Percentiles rank a stretch among this genome's conserved stretches.
Evolutionary conservation across 2,113 vertebrate genomes (phyloP).

Genomic region (Hyperoodon ampullatus): DNA sequence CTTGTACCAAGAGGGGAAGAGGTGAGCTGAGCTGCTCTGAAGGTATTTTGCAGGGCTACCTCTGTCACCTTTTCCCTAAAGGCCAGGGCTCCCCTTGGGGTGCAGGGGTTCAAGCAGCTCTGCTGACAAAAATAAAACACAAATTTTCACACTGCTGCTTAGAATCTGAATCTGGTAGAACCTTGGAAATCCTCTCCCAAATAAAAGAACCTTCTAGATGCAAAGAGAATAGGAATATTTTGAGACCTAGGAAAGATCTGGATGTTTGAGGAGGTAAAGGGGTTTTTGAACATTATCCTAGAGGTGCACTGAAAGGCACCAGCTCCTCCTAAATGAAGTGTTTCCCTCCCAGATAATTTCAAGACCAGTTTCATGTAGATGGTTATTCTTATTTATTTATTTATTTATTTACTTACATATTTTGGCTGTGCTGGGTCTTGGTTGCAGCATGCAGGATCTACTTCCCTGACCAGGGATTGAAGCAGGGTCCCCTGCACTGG

Average conservation of each 20-base stretch:
- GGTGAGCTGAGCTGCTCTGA: background rate
- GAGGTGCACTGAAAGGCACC: background rate
- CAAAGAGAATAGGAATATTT: background rate
- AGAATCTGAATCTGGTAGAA: background rate
- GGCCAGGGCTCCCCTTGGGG: background rate
- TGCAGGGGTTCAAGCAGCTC: background rate
- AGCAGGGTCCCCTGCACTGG: too few species aligned
- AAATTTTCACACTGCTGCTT: background rate
- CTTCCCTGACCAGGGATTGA: too few species aligned
- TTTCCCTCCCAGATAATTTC: background rate
- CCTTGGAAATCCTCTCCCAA: background rate
- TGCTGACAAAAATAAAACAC: background rate
- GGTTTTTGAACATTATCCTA: background rate
- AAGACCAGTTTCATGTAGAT: background rate
- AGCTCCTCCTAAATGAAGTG: background rate
- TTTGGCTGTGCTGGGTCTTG: too few species aligned
- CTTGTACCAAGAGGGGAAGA: background rate
- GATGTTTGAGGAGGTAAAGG: background rate
- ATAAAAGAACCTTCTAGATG: background rate
- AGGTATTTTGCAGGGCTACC: background rate
- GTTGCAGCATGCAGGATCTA: too few species aligned
- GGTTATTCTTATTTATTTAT: background rate
- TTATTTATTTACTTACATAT: too few species aligned
- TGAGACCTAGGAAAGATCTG: background rate
- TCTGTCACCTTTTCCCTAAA: background rate